Percentiles rank a stretch among this genome's conserved stretches.
Conservation (phyloP, 1,140 invertebrate species). For the Achroia grisella region DNA sequence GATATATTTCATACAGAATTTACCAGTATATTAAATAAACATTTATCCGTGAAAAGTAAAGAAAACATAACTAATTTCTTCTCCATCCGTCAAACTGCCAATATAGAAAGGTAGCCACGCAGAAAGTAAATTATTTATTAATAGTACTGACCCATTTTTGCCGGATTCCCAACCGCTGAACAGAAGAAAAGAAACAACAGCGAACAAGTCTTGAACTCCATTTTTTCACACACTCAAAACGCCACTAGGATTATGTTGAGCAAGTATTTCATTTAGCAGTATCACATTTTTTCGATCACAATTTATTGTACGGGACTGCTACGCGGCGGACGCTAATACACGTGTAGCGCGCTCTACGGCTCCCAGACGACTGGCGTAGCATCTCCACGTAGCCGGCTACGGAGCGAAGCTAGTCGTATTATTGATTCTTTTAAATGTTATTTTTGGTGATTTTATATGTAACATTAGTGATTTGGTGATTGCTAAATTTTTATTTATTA, state of each 20-base stretch:
- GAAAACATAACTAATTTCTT: too few relatives aligned
- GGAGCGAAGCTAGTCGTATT: slow-evolving; percentile 40
- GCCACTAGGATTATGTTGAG: slow-evolving; percentile 21
- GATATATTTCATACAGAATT: too few relatives aligned
- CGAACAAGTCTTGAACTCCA: slow-evolving; percentile 36
- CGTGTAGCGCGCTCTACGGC: slow-evolving; percentile 35
- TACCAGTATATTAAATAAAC: too few relatives aligned
- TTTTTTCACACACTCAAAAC: slow-evolving; percentile 23
- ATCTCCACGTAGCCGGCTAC: slow-evolving; percentile 19
- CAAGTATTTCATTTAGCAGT: slow-evolving; percentile 5
- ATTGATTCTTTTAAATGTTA: slow-evolving; percentile 71
- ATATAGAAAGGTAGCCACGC: slow-evolving; percentile 22
- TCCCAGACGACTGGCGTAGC: slow-evolving; percentile 43
- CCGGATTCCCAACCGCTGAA: slow-evolving; percentile 40
- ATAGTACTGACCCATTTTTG: slow-evolving; percentile 57
- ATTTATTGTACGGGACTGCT: slow-evolving; percentile 7
- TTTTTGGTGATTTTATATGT: slow-evolving; percentile 53
- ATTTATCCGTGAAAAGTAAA: too few relatives aligned
- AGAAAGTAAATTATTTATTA: slow-evolving; percentile 37
- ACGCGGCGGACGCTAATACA: slow-evolving; percentile 16
- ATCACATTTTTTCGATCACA: slow-evolving; percentile 34
- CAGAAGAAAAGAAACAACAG: slow-evolving; percentile 20
- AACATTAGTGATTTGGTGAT: neutral
- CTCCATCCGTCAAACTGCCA: slow-evolving; percentile 22
- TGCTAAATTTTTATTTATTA: neutral